These are phyloP conservation scores for Galaxea fascicularis DNA, from an alignment of 92 coral and sea anemone genomes.

Conservation along the genomic window DNA sequence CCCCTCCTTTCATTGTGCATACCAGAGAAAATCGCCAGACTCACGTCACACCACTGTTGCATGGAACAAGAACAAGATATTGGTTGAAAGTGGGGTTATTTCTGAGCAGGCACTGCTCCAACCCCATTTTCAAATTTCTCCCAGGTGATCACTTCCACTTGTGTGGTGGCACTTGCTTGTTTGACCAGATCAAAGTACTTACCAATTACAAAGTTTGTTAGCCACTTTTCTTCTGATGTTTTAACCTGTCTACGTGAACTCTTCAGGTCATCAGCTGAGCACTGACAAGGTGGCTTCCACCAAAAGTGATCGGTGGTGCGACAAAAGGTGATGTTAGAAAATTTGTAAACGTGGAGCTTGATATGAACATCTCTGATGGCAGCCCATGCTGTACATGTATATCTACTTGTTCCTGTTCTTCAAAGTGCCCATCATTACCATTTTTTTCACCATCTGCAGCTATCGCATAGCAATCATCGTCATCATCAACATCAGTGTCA, in stretches of 20 bases:
- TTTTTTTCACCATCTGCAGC: neutral
- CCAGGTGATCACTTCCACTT: constrained; percentile 45
- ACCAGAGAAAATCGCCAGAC: too few species aligned
- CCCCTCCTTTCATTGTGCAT: too few species aligned
- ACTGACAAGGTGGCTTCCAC: constrained; percentile 5
- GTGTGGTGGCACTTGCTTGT: constrained; percentile 25
- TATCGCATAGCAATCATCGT: neutral
- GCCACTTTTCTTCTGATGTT: constrained; percentile 58
- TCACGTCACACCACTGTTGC: too few species aligned
- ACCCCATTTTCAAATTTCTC: constrained; percentile 61
- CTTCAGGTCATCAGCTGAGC: constrained; percentile 25
- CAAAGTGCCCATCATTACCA: neutral
- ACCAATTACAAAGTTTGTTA: constrained; percentile 54
- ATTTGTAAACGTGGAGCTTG: constrained; percentile 8
- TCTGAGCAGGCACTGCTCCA: constrained; percentile 30
- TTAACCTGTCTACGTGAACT: constrained; percentile 41
- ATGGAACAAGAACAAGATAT: too few species aligned
- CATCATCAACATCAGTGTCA: too few species aligned
- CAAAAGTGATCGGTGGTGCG: constrained; percentile 38
- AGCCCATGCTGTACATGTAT: constrained; percentile 10
- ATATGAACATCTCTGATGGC: constrained; percentile 5
- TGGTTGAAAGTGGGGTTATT: constrained; percentile 34
- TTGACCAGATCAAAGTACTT: constrained; percentile 40
- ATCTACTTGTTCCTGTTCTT: constrained; percentile 14
- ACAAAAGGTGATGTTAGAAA: constrained; percentile 33